Percentiles rank a stretch among this genome's conserved stretches.
Evolutionary conservation across 2,797 vertebrate genomes (phyloP).

Genomic region (Pseudopleuronectes americanus): DNA sequence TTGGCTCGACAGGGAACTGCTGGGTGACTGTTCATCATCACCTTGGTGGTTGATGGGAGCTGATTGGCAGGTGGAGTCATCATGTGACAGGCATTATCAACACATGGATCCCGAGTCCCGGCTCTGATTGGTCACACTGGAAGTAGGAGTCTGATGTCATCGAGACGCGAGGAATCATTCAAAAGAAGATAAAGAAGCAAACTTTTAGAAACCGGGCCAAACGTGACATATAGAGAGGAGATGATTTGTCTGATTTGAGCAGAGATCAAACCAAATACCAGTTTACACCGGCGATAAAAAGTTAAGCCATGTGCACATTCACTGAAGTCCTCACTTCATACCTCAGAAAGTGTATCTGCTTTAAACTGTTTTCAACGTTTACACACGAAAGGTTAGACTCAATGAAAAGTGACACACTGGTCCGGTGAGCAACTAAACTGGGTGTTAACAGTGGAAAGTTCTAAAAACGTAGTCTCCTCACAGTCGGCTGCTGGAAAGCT

Average conservation of each 20-base stretch:
- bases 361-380: too few relatives aligned
- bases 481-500: too few relatives aligned
- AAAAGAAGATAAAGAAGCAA: neutral
- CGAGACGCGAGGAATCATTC: neutral
- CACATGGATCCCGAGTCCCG: neutral
- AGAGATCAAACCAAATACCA: neutral
- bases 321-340: too few relatives aligned
- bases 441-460: too few relatives aligned
- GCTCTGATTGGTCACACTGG: neutral
- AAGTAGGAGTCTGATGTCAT: neutral
- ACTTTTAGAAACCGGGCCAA: neutral
- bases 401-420: neutral
- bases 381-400: too few relatives aligned
- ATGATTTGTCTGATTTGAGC: neutral
- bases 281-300: neutral
- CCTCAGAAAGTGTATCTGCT: too few relatives aligned
- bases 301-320: too few relatives aligned
- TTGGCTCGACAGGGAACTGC: neutral
- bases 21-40: neutral
- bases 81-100: neutral
- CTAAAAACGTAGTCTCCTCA: too few relatives aligned
- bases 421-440: too few relatives aligned
- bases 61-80: neutral
- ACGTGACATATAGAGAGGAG: too few relatives aligned
- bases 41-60: neutral